Percentiles rank a stretch among this genome's conserved stretches.
Evolutionary conservation across 2,888 invertebrate species (phyloP).

Genomic region (Drosophila neotestacea): DNA sequence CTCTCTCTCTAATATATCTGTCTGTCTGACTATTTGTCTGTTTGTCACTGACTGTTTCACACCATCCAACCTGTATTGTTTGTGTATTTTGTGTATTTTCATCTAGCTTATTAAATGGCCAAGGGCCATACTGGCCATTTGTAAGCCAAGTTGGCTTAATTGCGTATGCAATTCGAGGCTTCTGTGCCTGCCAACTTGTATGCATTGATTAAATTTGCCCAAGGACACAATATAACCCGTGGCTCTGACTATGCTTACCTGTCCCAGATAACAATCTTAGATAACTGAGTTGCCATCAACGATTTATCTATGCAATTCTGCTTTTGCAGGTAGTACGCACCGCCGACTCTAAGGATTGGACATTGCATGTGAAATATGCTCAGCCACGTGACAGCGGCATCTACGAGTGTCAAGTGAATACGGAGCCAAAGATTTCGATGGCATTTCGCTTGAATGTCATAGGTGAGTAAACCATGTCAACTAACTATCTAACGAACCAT

Average conservation of each 20-base stretch:
- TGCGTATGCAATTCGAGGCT: constrained; percentile 69
- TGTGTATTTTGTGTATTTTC: constrained; percentile 8
- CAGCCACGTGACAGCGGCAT: constrained; percentile 93
- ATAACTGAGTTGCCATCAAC: constrained; percentile 21
- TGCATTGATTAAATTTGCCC: constrained; percentile 77
- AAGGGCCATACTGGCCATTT: constrained; percentile 50
- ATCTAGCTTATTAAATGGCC: constrained; percentile 67
- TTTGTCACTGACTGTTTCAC: background rate
- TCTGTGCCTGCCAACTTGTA: constrained; percentile 50
- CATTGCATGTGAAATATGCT: constrained; percentile 94
- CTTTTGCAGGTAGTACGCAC: constrained; percentile 82
- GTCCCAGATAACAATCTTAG: constrained; percentile 1
- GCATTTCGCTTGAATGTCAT: constrained; percentile 94
- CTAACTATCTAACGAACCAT: constrained; percentile 9
- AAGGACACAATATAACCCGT: constrained; percentile 36
- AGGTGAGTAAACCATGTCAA: constrained; percentile 86
- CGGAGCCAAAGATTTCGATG: constrained; percentile 95
- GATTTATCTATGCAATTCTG: constrained; percentile 64
- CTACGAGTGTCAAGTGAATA: constrained; percentile 88
- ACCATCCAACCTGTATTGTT: background rate
- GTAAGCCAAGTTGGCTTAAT: constrained; percentile 72
- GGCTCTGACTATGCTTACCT: background rate
- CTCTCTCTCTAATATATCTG: background rate
- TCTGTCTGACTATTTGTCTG: background rate
- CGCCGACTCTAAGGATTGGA: constrained; percentile 95